Conservation (phyloP, 1,140 invertebrate genomes). For the Reticulitermes speratus region DNA sequence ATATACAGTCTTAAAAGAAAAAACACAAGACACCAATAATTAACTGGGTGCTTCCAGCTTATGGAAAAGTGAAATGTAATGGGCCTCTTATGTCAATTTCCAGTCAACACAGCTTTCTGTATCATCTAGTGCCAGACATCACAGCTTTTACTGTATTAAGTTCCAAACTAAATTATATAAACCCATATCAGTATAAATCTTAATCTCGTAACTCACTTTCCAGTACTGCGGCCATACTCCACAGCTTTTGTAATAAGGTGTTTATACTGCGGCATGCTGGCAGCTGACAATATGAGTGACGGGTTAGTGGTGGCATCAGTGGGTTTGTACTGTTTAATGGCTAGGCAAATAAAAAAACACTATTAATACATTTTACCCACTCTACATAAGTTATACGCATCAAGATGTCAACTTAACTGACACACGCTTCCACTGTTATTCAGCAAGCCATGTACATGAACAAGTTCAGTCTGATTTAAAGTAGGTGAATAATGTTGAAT, state of each 20-base stretch:
- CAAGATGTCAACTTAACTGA: background rate
- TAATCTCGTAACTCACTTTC: constrained; percentile 57
- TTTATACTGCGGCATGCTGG: constrained; percentile 88
- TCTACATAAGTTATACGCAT: background rate
- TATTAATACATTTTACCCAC: background rate
- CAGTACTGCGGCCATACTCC: constrained; percentile 74
- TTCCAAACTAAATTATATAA: background rate
- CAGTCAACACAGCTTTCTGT: too few relatives aligned
- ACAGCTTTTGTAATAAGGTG: constrained; percentile 87
- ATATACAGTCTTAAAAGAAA: too few relatives aligned
- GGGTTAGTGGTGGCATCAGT: constrained; percentile 99
- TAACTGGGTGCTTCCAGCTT: too few relatives aligned
- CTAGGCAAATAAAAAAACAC: constrained; percentile 55
- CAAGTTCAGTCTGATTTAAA: background rate
- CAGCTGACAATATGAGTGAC: constrained; percentile 91
- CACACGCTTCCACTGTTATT: background rate
- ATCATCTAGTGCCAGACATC: too few relatives aligned
- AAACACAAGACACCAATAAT: too few relatives aligned
- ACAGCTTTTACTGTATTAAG: too few relatives aligned
- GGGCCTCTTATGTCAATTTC: too few relatives aligned
- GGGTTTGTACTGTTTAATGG: constrained; percentile 94
- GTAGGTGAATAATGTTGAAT: background rate
- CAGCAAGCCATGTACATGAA: background rate
- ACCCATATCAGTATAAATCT: background rate
- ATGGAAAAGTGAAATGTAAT: too few relatives aligned